Conservation (phyloP, 1,140 invertebrate genomes). For the Lepidurus apus region DNA sequence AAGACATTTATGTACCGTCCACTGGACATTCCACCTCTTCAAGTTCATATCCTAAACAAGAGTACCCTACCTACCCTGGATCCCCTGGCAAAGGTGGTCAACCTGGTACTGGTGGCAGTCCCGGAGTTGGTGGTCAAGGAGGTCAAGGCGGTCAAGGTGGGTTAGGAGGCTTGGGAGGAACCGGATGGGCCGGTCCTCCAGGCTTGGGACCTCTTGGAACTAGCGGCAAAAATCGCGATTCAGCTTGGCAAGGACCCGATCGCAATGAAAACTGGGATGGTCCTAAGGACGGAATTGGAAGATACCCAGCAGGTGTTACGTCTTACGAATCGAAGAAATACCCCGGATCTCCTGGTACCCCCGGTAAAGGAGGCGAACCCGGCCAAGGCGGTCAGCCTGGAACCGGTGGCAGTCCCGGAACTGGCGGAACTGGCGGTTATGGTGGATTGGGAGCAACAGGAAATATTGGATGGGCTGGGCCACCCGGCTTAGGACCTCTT, state of each 20-base stretch:
- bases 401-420: conserved; percentile 22
- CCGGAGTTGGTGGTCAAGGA: conserved; percentile 28
- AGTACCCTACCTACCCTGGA: not conserved
- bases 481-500: conserved; percentile 28
- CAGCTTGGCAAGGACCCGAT: not conserved
- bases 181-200: not conserved
- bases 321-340: not conserved
- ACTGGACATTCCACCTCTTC: not conserved
- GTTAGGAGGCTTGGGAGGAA: not conserved
- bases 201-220: not conserved
- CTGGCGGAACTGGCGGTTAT: conserved; percentile 15
- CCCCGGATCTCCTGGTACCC: not conserved
- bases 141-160: conserved; percentile 27
- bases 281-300: not conserved
- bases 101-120: not conserved
- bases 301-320: not conserved
- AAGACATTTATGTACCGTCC: not conserved
- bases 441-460: conserved; percentile 31
- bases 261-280: not conserved
- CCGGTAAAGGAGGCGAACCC: conserved; percentile 25
- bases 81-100: conserved; percentile 2
- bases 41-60: too few species aligned
- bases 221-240: not conserved
- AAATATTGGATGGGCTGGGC: conserved; percentile 28
- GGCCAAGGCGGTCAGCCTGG: conserved; percentile 32